Evolutionary conservation across 2,888 invertebrate species (phyloP).

Genomic region (Acanthacorydalis orientalis): DNA sequence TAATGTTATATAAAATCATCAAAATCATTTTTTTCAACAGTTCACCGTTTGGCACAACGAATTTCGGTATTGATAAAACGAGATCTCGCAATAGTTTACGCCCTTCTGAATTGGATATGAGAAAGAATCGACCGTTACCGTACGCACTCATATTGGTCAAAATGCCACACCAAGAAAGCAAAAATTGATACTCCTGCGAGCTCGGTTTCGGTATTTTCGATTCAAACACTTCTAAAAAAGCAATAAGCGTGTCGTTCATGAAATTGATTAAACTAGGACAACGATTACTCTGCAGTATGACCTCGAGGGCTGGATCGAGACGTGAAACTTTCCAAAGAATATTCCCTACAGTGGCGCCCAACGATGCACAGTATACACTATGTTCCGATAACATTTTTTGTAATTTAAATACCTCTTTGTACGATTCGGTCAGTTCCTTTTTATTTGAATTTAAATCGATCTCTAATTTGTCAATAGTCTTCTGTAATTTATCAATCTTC

Average conservation of each 20-base stretch:
- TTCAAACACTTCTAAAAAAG: conserved; percentile 3
- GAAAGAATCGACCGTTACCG: conserved; percentile 22
- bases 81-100: conserved; percentile 20
- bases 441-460: neutral
- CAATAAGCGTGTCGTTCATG: conserved; percentile 3
- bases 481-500: neutral
- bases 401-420: conserved; percentile 12
- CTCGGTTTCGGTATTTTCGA: conserved; percentile 2
- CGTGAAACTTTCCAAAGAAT: conserved; percentile 24
- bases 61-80: conserved; percentile 16
- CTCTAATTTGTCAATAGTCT: too few species aligned
- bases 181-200: conserved; percentile 21
- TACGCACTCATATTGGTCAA: conserved; percentile 23
- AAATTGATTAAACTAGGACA: neutral
- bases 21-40: conserved; percentile 21
- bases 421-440: conserved; percentile 7
- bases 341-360: conserved; percentile 23
- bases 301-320: conserved; percentile 7
- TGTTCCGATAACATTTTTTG: conserved; percentile 16
- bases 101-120: conserved; percentile 20
- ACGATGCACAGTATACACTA: conserved; percentile 22
- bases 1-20: conserved; percentile 24
- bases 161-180: conserved; percentile 22
- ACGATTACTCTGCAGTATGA: conserved; percentile 2
- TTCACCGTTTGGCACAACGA: conserved; percentile 19